A percentile compares a stretch with the other conserved stretches of the same genome.
Conservation (phyloP, 2,888 invertebrate species). For the Tuberolachnus salignus region DNA sequence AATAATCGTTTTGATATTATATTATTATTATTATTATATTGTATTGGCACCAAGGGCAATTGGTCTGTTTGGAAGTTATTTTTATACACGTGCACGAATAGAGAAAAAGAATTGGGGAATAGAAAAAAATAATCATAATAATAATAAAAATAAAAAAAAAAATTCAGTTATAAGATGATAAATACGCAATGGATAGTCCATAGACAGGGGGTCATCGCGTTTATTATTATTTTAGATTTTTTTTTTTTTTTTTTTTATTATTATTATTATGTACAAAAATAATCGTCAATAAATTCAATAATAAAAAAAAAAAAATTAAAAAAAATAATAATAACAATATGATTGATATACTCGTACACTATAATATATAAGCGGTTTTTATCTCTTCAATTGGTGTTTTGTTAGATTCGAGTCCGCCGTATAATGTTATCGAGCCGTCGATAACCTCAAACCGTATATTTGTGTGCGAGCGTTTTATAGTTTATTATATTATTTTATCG, state of each 20-base stretch:
- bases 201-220: constrained; percentile 38
- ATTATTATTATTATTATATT: neutral
- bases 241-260: constrained; percentile 30
- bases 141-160: constrained; percentile 22
- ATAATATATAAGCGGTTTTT: constrained; percentile 15
- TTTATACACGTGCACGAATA: neutral
- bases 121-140: too few relatives aligned
- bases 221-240: constrained; percentile 42
- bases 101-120: neutral
- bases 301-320: constrained; percentile 13
- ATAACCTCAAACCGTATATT: constrained; percentile 41
- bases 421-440: constrained; percentile 35
- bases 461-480: neutral
- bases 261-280: constrained; percentile 44
- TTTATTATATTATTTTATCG: constrained; percentile 19
- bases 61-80: constrained; percentile 23
- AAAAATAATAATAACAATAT: constrained; percentile 40
- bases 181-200: neutral
- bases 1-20: constrained; percentile 25
- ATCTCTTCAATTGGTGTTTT: constrained; percentile 53
- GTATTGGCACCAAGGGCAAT: constrained; percentile 27
- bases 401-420: constrained; percentile 38
- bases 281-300: constrained; percentile 52
- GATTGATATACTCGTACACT: constrained; percentile 23
- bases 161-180: constrained; percentile 16